phyloP scores from a whole-genome alignment of 2,797 vertebrate species.

The Heteromormyrus szaboi region DNA sequence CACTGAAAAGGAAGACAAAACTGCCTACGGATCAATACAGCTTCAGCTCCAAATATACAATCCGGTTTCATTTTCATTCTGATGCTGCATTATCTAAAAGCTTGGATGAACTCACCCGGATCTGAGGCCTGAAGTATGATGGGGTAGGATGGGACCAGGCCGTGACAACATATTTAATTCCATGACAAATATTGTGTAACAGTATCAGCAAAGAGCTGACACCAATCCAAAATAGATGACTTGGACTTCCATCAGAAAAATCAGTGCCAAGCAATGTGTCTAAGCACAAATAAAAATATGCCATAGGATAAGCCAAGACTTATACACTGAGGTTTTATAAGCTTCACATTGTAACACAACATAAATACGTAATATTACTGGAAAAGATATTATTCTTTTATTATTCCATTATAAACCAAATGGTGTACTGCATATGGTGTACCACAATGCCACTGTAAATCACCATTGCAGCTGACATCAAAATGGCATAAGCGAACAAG shows the following conservation, averaged over 20 bases:
- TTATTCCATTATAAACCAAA: background rate
- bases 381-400: background rate
- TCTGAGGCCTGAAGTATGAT: background rate
- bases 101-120: background rate
- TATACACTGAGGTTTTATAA: background rate
- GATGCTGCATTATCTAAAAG: background rate
- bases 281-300: background rate
- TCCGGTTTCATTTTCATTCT: background rate
- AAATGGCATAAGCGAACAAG: background rate
- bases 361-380: background rate
- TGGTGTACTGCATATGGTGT: background rate
- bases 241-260: conserved; percentile 5
- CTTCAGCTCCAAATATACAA: background rate
- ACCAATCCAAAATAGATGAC: conserved; percentile 13
- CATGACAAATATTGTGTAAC: conserved; percentile 11
- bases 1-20: background rate
- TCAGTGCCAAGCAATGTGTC: background rate
- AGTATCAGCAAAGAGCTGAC: background rate
- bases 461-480: background rate
- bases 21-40: background rate
- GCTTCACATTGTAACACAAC: background rate
- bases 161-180: background rate
- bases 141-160: background rate
- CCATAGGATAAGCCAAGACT: background rate
- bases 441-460: background rate